Percentiles rank a stretch among this genome's conserved stretches.
These are phyloP conservation scores for Drosophila ustulata DNA, from an alignment of 2,888 invertebrate genomes.

Conservation along the genomic window DNA sequence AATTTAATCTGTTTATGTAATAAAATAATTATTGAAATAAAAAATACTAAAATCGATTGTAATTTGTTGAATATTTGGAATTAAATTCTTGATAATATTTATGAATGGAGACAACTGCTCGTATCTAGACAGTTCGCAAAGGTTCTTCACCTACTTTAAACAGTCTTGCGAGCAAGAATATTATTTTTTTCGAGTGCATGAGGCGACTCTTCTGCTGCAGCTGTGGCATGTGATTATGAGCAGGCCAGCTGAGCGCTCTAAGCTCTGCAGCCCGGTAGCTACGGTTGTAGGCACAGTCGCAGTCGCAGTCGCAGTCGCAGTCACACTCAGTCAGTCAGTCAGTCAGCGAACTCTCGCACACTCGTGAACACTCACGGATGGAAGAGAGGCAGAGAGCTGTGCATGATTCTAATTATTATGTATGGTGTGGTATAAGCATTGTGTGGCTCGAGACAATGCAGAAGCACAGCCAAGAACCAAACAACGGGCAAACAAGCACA, in stretches of 20 bases:
- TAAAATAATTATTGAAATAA: no score
- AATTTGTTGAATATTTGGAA: no score
- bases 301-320: slow-evolving; percentile 49
- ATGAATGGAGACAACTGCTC: no score
- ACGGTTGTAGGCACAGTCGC: slow-evolving; percentile 24
- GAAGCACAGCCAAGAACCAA: slow-evolving; percentile 38
- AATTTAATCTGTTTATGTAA: no score
- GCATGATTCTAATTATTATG: slow-evolving; percentile 79
- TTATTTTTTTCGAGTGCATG: slow-evolving; percentile 32
- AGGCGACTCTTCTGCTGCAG: slow-evolving; percentile 14
- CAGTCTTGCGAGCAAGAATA: no score
- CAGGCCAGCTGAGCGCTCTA: slow-evolving; percentile 27
- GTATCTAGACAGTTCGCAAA: no score
- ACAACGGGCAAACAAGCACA: slow-evolving; percentile 19
- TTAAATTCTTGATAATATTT: no score
- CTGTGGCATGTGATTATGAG: slow-evolving; percentile 52
- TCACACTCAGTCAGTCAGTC: slow-evolving; percentile 62
- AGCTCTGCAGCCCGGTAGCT: slow-evolving; percentile 39
- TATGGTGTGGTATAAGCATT: slow-evolving; percentile 48
- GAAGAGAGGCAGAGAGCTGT: slow-evolving; percentile 28
- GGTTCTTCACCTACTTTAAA: no score
- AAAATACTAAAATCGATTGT: no score
- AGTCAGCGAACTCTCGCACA: slow-evolving; percentile 67
- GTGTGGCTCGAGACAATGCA: slow-evolving; percentile 66
- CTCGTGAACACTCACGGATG: slow-evolving; percentile 21